Conservation (phyloP, 2,888 invertebrate genomes). For the Gisinianus flammeolus region DNA sequence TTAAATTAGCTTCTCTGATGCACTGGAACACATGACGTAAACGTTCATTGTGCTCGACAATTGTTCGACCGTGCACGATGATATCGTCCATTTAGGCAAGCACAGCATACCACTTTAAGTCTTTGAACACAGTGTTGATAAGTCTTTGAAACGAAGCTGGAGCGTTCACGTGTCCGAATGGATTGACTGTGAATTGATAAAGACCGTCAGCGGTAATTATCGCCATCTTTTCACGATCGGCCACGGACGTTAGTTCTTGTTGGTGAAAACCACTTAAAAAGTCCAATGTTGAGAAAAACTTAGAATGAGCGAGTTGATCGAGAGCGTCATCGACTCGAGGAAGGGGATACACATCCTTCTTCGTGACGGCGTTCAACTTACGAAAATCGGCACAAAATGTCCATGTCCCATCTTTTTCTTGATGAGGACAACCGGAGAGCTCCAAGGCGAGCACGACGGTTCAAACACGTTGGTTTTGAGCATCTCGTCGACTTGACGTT, state of each 20-base stretch:
- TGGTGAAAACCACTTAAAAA: constrained; percentile 14
- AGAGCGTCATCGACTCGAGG: constrained; percentile 56
- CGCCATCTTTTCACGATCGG: too few species aligned
- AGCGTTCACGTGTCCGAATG: neutral
- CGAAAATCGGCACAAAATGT: constrained; percentile 54
- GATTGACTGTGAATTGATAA: neutral
- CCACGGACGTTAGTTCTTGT: constrained; percentile 23
- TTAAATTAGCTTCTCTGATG: neutral
- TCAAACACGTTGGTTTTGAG: constrained; percentile 57
- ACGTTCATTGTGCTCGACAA: neutral
- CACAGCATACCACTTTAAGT: constrained; percentile 27
- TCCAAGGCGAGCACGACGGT: constrained; percentile 60
- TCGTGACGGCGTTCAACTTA: constrained; percentile 46
- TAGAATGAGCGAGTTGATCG: constrained; percentile 55
- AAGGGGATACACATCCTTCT: constrained; percentile 43
- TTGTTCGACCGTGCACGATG: neutral
- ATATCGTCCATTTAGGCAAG: constrained; percentile 41
- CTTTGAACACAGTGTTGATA: constrained; percentile 16
- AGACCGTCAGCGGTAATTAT: constrained; percentile 31
- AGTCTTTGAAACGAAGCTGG: constrained; percentile 13
- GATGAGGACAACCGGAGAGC: constrained; percentile 60
- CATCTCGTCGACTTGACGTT: constrained; percentile 53
- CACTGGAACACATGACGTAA: neutral
- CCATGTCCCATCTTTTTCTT: constrained; percentile 59
- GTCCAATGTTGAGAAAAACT: constrained; percentile 30